Base-by-base conservation (phyloP, 1,140 invertebrate genomes). In the Helicorthomorpha holstii region DNA sequence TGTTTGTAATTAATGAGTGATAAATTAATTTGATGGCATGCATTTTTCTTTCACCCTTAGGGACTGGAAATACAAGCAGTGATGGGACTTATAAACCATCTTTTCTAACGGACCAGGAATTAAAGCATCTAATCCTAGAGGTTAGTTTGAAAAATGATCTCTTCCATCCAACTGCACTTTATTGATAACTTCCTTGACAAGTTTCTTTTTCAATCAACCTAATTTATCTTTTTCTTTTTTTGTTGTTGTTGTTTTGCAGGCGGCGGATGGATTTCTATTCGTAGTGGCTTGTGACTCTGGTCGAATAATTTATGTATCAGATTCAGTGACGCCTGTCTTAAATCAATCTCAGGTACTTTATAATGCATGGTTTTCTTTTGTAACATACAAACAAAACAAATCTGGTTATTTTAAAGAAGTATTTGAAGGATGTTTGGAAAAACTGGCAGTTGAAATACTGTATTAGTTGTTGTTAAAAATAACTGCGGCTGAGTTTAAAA, bases 191-290 rank as follows among this genome's bases (percentile, higher is more conserved):
- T n/a, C n/a, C n/a, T n/a, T n/a, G n/a, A n/a, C n/a, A n/a, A n/a
- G n/a, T n/a, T n/a, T n/a, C n/a, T n/a, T n/a, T n/a, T n/a, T n/a
- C n/a, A n/a, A n/a, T n/a, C n/a, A n/a, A n/a, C n/a, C n/a, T n/a
- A n/a, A n/a, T n/a, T n/a, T n/a, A n/a, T n/a, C 29, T 34, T 34
- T 7, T 34, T 34, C 7, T 34, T 34, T 7, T 34, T 16, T 7
- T 34, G 29, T 7, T 34, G 29, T 34, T 34, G 29, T 34, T 16
- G 29, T 34, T 34, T 65, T 64, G 29, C 53, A 71, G 67, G 94
- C 96, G 21, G 95, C 96, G 10, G 96, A 99, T 74, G 96, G 96
- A 1, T 99, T 99, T 70, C 74, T 99, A 23, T 99, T 98, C 70
- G 95, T 99, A 7, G 88, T 97, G 0, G 89, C 90, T 57, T 99